Base-by-base conservation (phyloP, 1,140 invertebrate species). In the Drosophila quadrilineata region DNA sequence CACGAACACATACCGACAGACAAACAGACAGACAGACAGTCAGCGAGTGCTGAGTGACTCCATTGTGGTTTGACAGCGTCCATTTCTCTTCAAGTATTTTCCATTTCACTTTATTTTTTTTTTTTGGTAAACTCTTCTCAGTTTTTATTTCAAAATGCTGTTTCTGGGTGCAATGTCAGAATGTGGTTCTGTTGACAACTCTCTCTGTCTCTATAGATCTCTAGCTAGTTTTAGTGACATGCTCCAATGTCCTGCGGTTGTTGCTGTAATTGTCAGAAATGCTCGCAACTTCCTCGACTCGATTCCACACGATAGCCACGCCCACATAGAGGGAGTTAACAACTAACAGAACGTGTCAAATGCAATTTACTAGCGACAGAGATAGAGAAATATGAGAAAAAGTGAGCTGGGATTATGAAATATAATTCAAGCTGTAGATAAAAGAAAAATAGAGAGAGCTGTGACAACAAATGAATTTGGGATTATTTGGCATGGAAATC, bases 191-290 rank as follows among this genome's bases (percentile, higher is more conserved):
- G 58, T 54, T 67, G 58, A 60, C 56, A 60, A 60, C 29, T 52
- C 57, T 45, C n/a, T n/a, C n/a, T n/a, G n/a, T n/a, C n/a, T n/a
- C n/a, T n/a, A n/a, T n/a, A n/a, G n/a, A n/a, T n/a, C n/a, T n/a
- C 49, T 21, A 53, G 49, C 41, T 56, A 63, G 24, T 53, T 62
- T 24, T 24, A 33, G 33, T 12, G 26, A 38, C 17, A 46, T 10
- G 16, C 4, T 31, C 12, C 8, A 56, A 33, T 64, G 52, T 72
- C 36, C 46, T 68, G 75, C 72, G 75, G 75, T 82, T 59, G 52
- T 48, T 59, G 24, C 60, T 58, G 68, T 65, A 76, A 84, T 80
- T 80, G 68, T 76, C 72, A 38, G 54, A 75, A 64, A 53, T 72
- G 60, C 63, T 1, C 50, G 56, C 62, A 31, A 33, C 41, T 50